phyloP scores from a whole-genome alignment of 2,113 vertebrate genomes.

The Pterophyllum scalare region DNA sequence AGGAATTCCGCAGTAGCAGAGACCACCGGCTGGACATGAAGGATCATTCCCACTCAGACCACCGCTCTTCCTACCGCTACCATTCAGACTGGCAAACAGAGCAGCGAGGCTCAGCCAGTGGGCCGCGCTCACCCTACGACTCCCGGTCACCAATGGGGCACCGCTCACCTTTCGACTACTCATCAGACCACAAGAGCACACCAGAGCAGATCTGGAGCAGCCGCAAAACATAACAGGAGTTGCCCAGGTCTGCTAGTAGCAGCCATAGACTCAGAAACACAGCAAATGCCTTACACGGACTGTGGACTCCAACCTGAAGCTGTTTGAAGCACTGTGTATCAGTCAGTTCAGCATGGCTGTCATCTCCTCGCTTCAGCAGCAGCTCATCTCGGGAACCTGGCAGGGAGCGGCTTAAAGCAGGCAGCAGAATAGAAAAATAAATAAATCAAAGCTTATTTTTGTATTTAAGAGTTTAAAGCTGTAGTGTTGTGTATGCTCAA shows the following conservation, averaged over 20 bases:
- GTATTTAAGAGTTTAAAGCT: slow-evolving; percentile 94
- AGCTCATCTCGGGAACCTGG: slow-evolving; percentile 80
- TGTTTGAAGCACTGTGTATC: slow-evolving; percentile 84
- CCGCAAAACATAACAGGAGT: slow-evolving; percentile 94
- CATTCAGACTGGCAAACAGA: slow-evolving; percentile 96
- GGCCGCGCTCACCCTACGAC: slow-evolving; percentile 92
- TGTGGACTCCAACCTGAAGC: slow-evolving; percentile 82
- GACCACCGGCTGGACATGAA: slow-evolving; percentile 92
- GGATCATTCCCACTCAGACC: slow-evolving; percentile 88
- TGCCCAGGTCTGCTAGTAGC: slow-evolving; percentile 72
- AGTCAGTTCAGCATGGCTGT: slow-evolving; percentile 87
- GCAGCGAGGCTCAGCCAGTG: slow-evolving; percentile 89
- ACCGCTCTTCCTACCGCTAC: slow-evolving; percentile 90
- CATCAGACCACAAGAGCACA: slow-evolving; percentile 94
- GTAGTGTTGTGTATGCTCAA: slow-evolving; percentile 86
- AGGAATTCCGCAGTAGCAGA: slow-evolving; percentile 89
- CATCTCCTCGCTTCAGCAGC: slow-evolving; percentile 84
- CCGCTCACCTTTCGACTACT: slow-evolving; percentile 95
- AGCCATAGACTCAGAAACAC: slow-evolving; percentile 94
- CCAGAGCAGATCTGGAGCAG: slow-evolving; percentile 96
- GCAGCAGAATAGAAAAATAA: slow-evolving; percentile 46
- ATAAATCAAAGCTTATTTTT: slow-evolving; percentile 90
- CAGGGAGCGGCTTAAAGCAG: slow-evolving; percentile 48
- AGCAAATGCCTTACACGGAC: slow-evolving; percentile 97
- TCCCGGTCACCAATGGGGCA: slow-evolving; percentile 89